phyloP scores from a whole-genome alignment of 2,113 vertebrate species.

The Pipa parva region DNA sequence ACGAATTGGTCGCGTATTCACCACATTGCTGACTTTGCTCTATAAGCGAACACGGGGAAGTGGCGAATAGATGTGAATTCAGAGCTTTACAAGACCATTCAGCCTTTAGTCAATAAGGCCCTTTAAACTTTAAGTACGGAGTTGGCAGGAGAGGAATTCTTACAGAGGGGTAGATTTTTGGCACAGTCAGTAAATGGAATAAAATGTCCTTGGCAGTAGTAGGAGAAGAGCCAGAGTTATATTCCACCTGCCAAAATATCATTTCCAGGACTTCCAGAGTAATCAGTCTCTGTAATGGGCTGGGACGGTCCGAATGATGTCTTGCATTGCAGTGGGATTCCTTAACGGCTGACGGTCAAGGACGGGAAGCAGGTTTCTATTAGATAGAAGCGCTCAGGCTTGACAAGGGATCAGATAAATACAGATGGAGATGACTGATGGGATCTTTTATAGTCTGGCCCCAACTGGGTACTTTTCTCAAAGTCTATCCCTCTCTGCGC shows the following conservation, averaged over 20 bases:
- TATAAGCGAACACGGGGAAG: no score
- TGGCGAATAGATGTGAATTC: no score
- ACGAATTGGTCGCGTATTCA: no score
- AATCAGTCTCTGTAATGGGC: slow-evolving; percentile 40
- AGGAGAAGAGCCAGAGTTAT: slow-evolving; percentile 16
- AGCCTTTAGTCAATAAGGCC: no score
- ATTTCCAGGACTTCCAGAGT: slow-evolving; percentile 20
- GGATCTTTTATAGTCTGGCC: slow-evolving; percentile 52
- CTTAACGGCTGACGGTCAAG: slow-evolving; percentile 34
- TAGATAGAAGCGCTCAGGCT: neutral
- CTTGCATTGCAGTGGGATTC: slow-evolving; percentile 14
- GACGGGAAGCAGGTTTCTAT: slow-evolving; percentile 16
- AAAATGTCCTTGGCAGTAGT: slow-evolving; percentile 15
- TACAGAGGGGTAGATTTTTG: slow-evolving; percentile 1
- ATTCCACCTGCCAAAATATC: slow-evolving; percentile 25
- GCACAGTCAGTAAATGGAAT: neutral
- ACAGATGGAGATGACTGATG: slow-evolving; percentile 46
- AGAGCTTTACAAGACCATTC: no score
- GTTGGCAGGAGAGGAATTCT: neutral
- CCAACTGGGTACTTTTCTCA: slow-evolving; percentile 31
- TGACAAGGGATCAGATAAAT: slow-evolving; percentile 24
- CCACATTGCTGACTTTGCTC: no score
- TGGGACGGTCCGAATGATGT: slow-evolving; percentile 29
- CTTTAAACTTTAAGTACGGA: no score
- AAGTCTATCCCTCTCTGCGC: slow-evolving; percentile 44